Evolutionary conservation across 2,888 invertebrate genomes (phyloP), one percentile per base, ranked within the genome.

Genomic region (Syrista parreyssii): DNA sequence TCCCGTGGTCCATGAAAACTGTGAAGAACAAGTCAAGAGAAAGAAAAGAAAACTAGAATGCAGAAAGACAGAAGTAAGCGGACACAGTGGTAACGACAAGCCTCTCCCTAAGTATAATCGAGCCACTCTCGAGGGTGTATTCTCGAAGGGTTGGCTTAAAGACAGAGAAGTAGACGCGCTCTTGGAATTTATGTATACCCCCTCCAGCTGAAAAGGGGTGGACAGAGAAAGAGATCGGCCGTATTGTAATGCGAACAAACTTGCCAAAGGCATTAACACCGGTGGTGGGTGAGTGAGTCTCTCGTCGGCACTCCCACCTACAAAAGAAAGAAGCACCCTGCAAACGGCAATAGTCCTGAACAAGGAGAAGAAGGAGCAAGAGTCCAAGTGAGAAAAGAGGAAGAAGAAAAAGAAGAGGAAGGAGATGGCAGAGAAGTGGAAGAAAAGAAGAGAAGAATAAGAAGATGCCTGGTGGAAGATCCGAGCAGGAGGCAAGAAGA

Each of bases 251-350:
- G 79, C 84, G 85, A 85, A 86, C 84, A 86, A 86, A 86, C 85
- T 86, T 84, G 87, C 84, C 83, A 81, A 84, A 86, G 86, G 87
- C 85, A 86, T 88, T 85, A 87, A 87, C 84, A 84, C 83, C 81
- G 81, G 79, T 84, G 85, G 84, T 84, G 83, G 84, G 81, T 83
- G 85, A 86, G 82, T 79, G 79, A n/a, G 78, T 78, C 71, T 73
- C 78, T 80, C 72, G 79, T 78, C 75, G 79, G 73, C 75, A 80
- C 81, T 82, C 75, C 77, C 55, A 78, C 68, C 1, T 36, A 76
- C 73, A 79, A 79, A 79, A 76, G 75, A 74, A 78, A 76, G 73
- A 36, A 76, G 36, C 35, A 35, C 23, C 36, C 33, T 12, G 36
- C 35, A 69, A 12, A 72, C 75, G 69, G 72, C 74, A 75, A 69